Percentiles rank a stretch among this genome's conserved stretches.
Conservation (phyloP, 2,113 vertebrate genomes). For the Serinus canaria region DNA sequence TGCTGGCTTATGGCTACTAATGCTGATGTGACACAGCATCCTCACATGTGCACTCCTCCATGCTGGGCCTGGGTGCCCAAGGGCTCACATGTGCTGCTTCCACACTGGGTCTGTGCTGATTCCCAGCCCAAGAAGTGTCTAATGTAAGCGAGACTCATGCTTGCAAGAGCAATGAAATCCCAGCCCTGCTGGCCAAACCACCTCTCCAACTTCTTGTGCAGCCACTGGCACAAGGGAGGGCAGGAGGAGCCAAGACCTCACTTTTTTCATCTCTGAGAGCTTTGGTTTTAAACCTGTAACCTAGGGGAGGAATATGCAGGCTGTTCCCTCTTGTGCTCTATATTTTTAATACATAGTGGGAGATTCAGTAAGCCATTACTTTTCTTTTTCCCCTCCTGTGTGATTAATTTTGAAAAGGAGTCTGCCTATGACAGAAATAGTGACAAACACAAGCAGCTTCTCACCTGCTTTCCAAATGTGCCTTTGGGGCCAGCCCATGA, state of each 20-base stretch:
- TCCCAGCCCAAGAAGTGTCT: neutral
- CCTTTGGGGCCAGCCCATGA: neutral
- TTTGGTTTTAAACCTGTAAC: neutral
- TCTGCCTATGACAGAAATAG: neutral
- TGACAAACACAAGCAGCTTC: neutral
- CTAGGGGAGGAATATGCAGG: neutral
- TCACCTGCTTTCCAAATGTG: neutral
- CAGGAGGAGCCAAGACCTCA: neutral
- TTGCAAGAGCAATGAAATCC: neutral
- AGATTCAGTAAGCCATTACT: neutral
- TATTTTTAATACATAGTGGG: neutral
- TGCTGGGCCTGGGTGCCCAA: fast-evolving
- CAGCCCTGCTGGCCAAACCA: neutral
- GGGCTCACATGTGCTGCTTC: fast-evolving
- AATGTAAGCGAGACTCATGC: fast-evolving
- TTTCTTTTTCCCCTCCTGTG: neutral
- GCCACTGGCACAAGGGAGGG: neutral
- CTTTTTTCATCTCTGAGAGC: neutral
- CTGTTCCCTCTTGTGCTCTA: neutral
- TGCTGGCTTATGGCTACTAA: neutral
- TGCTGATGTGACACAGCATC: fast-evolving
- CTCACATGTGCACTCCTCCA: neutral
- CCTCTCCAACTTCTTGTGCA: neutral
- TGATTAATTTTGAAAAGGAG: neutral
- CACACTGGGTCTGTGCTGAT: neutral